Conservation (phyloP, 2,113 vertebrate species). For the Mormyrus iriodes region DNA sequence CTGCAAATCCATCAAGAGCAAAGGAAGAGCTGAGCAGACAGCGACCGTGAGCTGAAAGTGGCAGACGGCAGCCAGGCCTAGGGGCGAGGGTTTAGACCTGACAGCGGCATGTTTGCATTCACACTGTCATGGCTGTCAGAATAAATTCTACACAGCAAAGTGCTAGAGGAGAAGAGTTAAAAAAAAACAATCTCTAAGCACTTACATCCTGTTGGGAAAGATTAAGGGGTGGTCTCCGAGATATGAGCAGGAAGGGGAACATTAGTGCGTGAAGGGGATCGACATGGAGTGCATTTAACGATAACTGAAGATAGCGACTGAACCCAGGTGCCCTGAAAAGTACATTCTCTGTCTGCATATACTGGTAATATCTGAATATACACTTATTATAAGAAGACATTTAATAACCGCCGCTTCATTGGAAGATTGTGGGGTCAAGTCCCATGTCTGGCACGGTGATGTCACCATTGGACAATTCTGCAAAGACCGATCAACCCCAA, state of each 20-base stretch:
- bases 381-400: background rate
- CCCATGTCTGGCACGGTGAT: background rate
- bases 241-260: too few species aligned
- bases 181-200: constrained; percentile 14
- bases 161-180: constrained; percentile 23
- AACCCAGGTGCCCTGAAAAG: background rate
- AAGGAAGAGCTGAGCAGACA: background rate
- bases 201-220: constrained; percentile 5
- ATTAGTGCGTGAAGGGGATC: background rate
- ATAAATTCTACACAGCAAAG: constrained; percentile 13
- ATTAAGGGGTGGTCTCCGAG: background rate
- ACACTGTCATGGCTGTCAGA: constrained; percentile 21
- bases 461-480: background rate
- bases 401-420: background rate
- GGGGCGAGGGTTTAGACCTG: background rate
- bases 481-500: background rate
- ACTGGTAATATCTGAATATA: background rate
- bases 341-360: background rate
- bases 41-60: background rate
- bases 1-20: background rate
- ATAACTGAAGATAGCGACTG: background rate
- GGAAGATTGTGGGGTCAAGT: background rate
- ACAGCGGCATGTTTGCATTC: constrained; percentile 17
- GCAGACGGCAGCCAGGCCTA: background rate
- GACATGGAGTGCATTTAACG: background rate